These are phyloP conservation scores for Lonchura striata DNA, from an alignment of 2,113 vertebrate genomes.

Conservation along the genomic window DNA sequence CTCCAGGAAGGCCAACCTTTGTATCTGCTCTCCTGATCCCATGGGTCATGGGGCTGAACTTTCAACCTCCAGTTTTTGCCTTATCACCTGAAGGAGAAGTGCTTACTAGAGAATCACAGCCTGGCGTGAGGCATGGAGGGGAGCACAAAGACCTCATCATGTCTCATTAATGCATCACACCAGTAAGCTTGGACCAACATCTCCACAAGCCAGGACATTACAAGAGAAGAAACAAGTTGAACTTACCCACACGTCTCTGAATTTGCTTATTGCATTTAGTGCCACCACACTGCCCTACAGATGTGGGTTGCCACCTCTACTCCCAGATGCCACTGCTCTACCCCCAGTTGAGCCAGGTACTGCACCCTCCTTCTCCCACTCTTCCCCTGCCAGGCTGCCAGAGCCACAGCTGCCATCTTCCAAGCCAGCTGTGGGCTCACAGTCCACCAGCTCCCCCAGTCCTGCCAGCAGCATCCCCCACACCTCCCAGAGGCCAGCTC, in stretches of 20 bases:
- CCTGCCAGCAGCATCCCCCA: fast-evolving
- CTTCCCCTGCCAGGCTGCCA: background rate
- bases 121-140: background rate
- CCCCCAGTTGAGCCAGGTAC: background rate
- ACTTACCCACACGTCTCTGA: background rate
- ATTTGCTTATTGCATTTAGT: background rate
- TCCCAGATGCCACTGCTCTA: background rate
- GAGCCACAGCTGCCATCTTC: background rate
- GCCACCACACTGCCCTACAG: background rate
- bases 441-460: background rate
- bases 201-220: background rate
- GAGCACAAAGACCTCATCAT: background rate
- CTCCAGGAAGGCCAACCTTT: background rate
- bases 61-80: background rate
- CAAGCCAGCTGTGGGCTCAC: background rate
- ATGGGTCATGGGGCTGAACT: background rate
- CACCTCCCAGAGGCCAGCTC: background rate
- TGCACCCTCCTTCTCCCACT: background rate
- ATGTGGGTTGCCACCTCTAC: background rate
- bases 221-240: background rate
- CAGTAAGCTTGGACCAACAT: background rate
- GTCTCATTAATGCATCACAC: background rate
- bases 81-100: background rate
- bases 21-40: background rate
- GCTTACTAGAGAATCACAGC: background rate